A percentile compares a stretch with the other conserved stretches of the same genome.
Evolutionary conservation across 2,113 vertebrate genomes (phyloP).

Genomic region (Xenopus tropicalis): UCB_Xtro_10.0 CM004452.2:49449501-49450000

Average conservation of each 20-base stretch:
- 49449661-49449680: constrained; percentile 69
- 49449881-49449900: too few species aligned
- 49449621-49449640: constrained; percentile 52
- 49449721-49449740: constrained; percentile 60
- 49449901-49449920: too few species aligned
- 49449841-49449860: too few species aligned
- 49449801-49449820: too few species aligned
- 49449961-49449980: too few species aligned
- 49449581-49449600: constrained; percentile 63
- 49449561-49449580: constrained; percentile 69
- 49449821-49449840: too few species aligned
- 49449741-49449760: constrained; percentile 64
- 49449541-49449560: constrained; percentile 68
- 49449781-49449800: too few species aligned
- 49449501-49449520: constrained; percentile 29
- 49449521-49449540: constrained; percentile 55
- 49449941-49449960: too few species aligned
- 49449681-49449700: constrained; percentile 64
- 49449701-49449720: constrained; percentile 61
- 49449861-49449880: too few species aligned
- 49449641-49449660: constrained; percentile 70
- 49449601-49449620: constrained; percentile 75
- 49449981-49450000: too few species aligned
- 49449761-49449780: neutral
- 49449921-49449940: too few species aligned